Evolutionary conservation across 1,140 invertebrate genomes (phyloP).

Genomic region (Ostrea denselamellosa): DNA sequence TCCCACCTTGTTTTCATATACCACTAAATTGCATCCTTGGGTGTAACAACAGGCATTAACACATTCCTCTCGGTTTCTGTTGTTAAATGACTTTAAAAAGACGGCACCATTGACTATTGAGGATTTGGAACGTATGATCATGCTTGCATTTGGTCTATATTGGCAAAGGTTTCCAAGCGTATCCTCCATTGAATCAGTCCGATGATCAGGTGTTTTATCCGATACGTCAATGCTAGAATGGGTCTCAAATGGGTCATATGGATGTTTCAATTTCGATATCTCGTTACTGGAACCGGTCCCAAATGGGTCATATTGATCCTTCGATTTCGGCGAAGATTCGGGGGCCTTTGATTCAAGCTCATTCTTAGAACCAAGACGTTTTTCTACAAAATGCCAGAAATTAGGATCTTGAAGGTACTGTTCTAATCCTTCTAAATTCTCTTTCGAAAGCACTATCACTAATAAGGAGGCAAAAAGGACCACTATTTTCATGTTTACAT

Average conservation of each 20-base stretch:
- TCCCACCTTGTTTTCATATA: slow-evolving; percentile 70
- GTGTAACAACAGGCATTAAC: slow-evolving; percentile 64
- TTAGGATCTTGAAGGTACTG: slow-evolving; percentile 14
- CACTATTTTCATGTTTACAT: slow-evolving; percentile 29
- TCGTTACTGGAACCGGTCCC: background rate
- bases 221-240: background rate
- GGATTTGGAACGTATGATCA: slow-evolving; percentile 66
- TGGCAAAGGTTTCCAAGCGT: slow-evolving; percentile 42
- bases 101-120: slow-evolving; percentile 63
- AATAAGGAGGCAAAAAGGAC: slow-evolving; percentile 4
- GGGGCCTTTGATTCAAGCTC: background rate
- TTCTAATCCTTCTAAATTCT: slow-evolving; percentile 39
- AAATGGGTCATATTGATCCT: slow-evolving; percentile 21
- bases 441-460: background rate
- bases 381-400: slow-evolving; percentile 45
- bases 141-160: slow-evolving; percentile 48
- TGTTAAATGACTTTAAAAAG: slow-evolving; percentile 59
- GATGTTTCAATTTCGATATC: slow-evolving; percentile 8
- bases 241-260: background rate
- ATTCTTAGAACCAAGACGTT: slow-evolving; percentile 36
- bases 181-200: background rate
- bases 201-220: background rate
- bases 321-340: background rate
- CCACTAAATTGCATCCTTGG: slow-evolving; percentile 65
- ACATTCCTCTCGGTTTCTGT: slow-evolving; percentile 59